A percentile compares a stretch with the other conserved stretches of the same genome.
Evolutionary conservation across 2,113 vertebrate species (phyloP).

Genomic region (Theropithecus gelada): DNA sequence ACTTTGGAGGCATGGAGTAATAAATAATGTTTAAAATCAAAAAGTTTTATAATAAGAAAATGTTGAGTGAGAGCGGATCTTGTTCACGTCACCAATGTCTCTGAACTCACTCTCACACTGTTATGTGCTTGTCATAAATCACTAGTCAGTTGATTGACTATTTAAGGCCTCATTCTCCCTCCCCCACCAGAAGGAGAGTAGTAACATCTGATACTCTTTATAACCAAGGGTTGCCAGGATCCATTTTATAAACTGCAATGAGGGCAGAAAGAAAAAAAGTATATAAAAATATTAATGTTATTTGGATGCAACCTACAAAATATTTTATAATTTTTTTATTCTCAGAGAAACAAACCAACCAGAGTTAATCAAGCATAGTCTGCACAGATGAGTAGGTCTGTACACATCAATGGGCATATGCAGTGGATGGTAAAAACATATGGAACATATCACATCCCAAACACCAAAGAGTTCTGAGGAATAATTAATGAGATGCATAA

Average conservation of each 20-base stretch:
- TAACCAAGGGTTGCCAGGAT: neutral
- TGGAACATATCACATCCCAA: neutral
- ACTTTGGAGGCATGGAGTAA: neutral
- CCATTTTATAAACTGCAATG: neutral
- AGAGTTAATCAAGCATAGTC: conserved; percentile 24
- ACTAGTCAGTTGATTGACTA: neutral
- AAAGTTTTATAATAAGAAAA: neutral
- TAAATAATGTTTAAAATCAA: neutral
- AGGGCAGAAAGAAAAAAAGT: neutral
- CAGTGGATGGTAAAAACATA: neutral
- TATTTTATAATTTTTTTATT: neutral
- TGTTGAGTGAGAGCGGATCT: neutral
- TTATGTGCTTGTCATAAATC: neutral
- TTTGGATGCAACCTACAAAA: conserved; percentile 7
- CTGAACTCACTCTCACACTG: neutral
- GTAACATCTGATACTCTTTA: neutral
- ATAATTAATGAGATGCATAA: conserved; percentile 50
- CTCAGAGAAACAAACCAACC: conserved; percentile 4
- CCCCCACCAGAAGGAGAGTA: neutral
- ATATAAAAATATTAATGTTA: conserved; percentile 1
- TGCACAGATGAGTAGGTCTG: neutral
- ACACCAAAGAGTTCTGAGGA: neutral
- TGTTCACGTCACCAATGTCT: neutral
- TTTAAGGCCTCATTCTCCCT: neutral
- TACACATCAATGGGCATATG: neutral